These are phyloP conservation scores for Aporophyla nigra DNA, from an alignment of 2,888 invertebrate genomes.

Conservation along the genomic window DNA sequence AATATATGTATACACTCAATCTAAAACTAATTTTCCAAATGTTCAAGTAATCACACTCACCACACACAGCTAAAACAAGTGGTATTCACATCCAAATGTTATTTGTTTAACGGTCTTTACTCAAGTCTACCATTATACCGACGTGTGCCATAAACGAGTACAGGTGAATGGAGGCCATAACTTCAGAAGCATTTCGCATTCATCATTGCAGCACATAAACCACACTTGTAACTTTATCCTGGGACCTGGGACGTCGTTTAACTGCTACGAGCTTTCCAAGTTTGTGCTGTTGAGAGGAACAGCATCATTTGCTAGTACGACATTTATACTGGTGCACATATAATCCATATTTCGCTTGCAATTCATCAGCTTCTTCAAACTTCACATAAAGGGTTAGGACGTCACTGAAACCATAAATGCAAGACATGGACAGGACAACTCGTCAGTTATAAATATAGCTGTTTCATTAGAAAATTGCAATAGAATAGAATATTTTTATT, in stretches of 20 bases:
- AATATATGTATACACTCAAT: not conserved
- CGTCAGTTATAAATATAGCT: no score
- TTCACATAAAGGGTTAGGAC: no score
- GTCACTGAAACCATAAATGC: no score
- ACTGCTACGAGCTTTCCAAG: conserved; percentile 11
- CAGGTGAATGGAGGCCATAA: conserved; percentile 21
- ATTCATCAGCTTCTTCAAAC: not conserved
- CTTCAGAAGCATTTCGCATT: conserved; percentile 20
- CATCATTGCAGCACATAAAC: conserved; percentile 30
- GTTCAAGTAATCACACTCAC: not conserved
- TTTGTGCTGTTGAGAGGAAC: conserved; percentile 12
- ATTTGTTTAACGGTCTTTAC: not conserved
- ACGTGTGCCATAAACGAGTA: conserved; percentile 15
- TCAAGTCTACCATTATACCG: not conserved
- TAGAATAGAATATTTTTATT: no score
- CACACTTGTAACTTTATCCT: conserved; percentile 12
- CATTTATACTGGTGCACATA: not conserved
- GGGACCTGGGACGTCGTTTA: conserved; percentile 13
- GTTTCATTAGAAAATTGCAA: no score
- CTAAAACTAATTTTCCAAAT: conserved; percentile 2
- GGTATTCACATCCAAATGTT: not conserved
- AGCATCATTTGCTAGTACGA: not conserved
- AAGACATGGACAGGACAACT: no score
- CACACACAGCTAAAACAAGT: not conserved
- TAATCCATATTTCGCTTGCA: not conserved